Conservation (phyloP, 64 coral and sea anemone genomes). For the Stylophora pistillata region DNA sequence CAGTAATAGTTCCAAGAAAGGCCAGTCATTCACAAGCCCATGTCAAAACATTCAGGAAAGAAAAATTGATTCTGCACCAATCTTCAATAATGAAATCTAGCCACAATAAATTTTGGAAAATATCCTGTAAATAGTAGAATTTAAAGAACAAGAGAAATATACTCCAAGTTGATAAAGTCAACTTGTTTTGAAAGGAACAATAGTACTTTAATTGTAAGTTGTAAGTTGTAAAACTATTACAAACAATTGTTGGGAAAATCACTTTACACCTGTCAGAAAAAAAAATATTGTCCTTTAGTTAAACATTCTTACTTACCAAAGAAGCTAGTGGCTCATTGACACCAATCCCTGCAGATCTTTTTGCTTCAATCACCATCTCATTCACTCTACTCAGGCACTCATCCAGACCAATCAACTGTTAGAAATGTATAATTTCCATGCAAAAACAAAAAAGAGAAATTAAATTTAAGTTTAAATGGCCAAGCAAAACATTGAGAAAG, state of each 20-base stretch:
- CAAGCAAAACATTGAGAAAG: background rate
- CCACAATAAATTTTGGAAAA: too few species aligned
- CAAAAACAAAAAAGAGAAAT: background rate
- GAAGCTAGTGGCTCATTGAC: conserved; percentile 47
- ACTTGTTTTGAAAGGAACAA: too few species aligned
- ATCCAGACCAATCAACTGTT: conserved; percentile 78
- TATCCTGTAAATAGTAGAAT: too few species aligned
- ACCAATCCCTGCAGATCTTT: conserved; percentile 72
- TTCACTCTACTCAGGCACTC: conserved; percentile 74
- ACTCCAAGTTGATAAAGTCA: too few species aligned
- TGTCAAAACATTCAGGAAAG: too few species aligned
- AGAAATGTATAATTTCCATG: background rate
- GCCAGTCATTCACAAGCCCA: too few species aligned
- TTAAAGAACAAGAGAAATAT: too few species aligned
- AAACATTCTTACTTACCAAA: conserved; percentile 33
- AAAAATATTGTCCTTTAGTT: background rate
- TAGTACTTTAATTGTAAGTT: too few species aligned
- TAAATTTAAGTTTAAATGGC: background rate
- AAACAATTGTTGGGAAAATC: too few species aligned
- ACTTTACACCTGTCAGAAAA: background rate
- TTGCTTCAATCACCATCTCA: conserved; percentile 80
- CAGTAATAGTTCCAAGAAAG: background rate
- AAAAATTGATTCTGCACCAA: too few species aligned
- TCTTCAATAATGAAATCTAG: too few species aligned
- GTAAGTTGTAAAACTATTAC: too few species aligned